These are phyloP conservation scores for Cyprinodon diabolis DNA, from an alignment of 2,797 vertebrate species.

Conservation along the genomic window DNA sequence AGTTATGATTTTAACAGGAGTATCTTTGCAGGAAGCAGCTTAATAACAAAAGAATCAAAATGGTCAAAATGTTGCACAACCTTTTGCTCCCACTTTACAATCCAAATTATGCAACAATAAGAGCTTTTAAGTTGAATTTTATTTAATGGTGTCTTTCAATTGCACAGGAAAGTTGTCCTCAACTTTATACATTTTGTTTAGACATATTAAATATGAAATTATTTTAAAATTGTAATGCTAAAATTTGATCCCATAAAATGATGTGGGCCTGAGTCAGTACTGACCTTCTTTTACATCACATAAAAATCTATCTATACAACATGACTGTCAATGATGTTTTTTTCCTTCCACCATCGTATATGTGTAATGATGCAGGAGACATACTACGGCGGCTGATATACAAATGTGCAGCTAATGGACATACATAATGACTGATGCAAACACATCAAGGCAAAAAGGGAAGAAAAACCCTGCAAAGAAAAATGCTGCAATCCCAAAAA, in stretches of 20 bases:
- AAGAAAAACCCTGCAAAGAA: conserved; percentile 12
- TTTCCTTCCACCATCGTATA: background rate
- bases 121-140: background rate
- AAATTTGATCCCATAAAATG: too few species aligned
- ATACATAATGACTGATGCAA: too few species aligned
- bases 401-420: too few species aligned
- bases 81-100: too few species aligned
- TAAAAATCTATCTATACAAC: background rate
- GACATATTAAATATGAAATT: background rate
- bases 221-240: background rate
- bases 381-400: too few species aligned
- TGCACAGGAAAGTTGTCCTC: background rate
- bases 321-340: background rate
- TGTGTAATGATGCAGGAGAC: background rate
- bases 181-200: background rate
- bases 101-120: too few species aligned
- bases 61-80: background rate
- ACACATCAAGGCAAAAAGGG: too few species aligned
- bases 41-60: background rate
- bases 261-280: background rate
- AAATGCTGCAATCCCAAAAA: background rate
- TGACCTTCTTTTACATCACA: background rate
- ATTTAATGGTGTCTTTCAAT: background rate
- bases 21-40: background rate
- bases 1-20: background rate